Percentiles rank a stretch among this genome's conserved stretches.
Evolutionary conservation across 2,113 vertebrate species (phyloP).

Genomic region (Ophiodon elongatus): DNA sequence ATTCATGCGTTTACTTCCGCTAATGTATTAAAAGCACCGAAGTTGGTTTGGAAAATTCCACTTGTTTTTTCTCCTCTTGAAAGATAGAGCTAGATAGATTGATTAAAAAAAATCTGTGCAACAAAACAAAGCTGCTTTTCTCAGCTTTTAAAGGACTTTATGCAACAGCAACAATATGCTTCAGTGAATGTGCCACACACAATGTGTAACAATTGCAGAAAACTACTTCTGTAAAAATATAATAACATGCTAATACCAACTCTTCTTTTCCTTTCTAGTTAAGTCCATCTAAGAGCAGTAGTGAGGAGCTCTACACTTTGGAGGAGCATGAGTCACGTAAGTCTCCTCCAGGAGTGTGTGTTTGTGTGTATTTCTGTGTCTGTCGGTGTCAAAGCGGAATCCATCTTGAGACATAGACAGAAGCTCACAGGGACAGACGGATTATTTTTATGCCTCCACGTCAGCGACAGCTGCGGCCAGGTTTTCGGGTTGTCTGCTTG

Average conservation of each 20-base stretch:
- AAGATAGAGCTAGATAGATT: not conserved
- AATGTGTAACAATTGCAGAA: not conserved
- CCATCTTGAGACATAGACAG: not conserved
- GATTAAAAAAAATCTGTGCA: not conserved
- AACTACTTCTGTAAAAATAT: not conserved
- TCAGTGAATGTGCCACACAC: not conserved
- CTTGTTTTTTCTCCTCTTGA: not conserved
- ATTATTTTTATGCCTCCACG: not conserved
- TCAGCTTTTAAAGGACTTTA: not conserved
- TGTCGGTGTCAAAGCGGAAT: not conserved
- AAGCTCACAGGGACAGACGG: not conserved
- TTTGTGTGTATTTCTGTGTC: constrained; percentile 10
- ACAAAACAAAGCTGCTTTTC: constrained; percentile 2
- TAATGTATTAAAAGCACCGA: not conserved
- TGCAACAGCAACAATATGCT: not conserved
- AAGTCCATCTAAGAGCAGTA: constrained; percentile 77
- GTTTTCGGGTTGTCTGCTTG: not conserved
- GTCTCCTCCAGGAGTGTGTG: constrained; percentile 61
- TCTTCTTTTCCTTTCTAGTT: constrained; percentile 78
- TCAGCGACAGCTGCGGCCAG: not conserved
- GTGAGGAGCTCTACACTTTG: constrained; percentile 89
- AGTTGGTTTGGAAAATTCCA: not conserved
- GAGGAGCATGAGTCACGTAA: constrained; percentile 93
- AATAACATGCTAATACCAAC: not conserved
- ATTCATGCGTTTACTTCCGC: not conserved